phyloP scores from a whole-genome alignment of 30 jellyfish, hydroid and myxozoan genomes.

The Cassiopea xamachana region DNA sequence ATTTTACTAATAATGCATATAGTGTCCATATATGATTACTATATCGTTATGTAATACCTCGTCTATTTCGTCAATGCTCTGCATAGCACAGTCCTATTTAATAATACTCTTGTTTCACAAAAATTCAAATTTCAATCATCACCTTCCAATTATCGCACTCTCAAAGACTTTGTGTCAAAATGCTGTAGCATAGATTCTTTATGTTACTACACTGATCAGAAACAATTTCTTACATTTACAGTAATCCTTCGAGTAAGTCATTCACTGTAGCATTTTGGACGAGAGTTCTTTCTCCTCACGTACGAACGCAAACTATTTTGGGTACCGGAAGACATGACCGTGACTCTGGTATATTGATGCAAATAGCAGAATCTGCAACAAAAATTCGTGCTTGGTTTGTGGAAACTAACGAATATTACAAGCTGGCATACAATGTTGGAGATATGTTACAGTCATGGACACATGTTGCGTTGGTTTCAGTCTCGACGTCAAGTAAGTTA shows the following conservation, averaged over 20 bases:
- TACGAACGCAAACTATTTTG: conserved; percentile 8
- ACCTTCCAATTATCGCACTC: too few relatives aligned
- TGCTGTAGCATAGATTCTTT: too few relatives aligned
- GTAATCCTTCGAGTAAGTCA: conserved; percentile 16
- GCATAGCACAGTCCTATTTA: too few relatives aligned
- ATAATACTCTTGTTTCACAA: too few relatives aligned
- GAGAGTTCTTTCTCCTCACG: conserved; percentile 18
- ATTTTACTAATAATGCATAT: too few relatives aligned
- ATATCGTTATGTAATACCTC: too few relatives aligned
- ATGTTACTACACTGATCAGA: neutral
- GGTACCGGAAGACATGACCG: conserved; percentile 20
- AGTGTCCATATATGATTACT: too few relatives aligned
- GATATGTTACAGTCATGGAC: conserved; percentile 9
- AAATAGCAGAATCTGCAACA: conserved; percentile 1
- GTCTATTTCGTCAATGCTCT: too few relatives aligned
- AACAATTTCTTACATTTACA: neutral
- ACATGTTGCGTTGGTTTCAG: conserved; percentile 24
- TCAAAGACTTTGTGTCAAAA: too few relatives aligned
- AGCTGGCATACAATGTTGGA: neutral
- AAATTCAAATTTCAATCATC: too few relatives aligned
- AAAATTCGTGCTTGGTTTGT: neutral
- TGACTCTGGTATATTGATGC: conserved; percentile 12
- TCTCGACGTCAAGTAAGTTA: too few relatives aligned
- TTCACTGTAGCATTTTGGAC: conserved; percentile 26
- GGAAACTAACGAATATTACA: neutral